phyloP scores from a whole-genome alignment of 2,113 vertebrate genomes.

The Rhea pennata region DNA sequence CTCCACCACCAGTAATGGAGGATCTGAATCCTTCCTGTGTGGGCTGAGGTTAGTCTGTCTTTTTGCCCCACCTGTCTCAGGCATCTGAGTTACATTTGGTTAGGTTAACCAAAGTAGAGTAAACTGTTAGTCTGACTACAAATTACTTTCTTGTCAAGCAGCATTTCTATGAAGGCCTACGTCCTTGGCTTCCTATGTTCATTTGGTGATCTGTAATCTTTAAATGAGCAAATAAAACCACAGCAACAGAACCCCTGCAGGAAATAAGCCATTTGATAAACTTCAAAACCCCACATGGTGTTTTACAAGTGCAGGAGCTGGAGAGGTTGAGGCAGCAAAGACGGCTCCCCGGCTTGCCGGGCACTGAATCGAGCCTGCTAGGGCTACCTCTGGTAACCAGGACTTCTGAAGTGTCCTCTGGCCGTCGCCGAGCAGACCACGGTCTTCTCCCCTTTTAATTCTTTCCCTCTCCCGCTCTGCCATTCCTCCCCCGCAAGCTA shows the following conservation, averaged over 20 bases:
- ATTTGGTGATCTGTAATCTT: not conserved
- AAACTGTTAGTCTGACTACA: not conserved
- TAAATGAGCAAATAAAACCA: slow-evolving; percentile 1
- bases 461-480: not conserved
- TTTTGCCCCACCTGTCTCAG: not conserved
- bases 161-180: not conserved
- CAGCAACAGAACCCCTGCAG: not conserved
- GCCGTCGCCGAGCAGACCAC: not conserved
- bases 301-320: not conserved
- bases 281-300: not conserved
- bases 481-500: not conserved
- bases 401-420: not conserved
- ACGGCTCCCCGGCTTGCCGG: not conserved
- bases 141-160: not conserved
- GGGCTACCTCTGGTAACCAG: not conserved
- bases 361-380: not conserved
- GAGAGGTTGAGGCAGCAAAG: not conserved
- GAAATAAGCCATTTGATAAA: not conserved
- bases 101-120: not conserved
- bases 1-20: not conserved
- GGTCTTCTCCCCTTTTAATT: not conserved
- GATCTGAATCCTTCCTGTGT: not conserved
- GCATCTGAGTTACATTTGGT: not conserved
- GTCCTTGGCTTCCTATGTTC: not conserved
- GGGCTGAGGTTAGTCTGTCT: not conserved